Evolutionary conservation across 2,888 invertebrate species (phyloP), one percentile per base, ranked within the genome.

Genomic region (Coleophora deauratella): DNA sequence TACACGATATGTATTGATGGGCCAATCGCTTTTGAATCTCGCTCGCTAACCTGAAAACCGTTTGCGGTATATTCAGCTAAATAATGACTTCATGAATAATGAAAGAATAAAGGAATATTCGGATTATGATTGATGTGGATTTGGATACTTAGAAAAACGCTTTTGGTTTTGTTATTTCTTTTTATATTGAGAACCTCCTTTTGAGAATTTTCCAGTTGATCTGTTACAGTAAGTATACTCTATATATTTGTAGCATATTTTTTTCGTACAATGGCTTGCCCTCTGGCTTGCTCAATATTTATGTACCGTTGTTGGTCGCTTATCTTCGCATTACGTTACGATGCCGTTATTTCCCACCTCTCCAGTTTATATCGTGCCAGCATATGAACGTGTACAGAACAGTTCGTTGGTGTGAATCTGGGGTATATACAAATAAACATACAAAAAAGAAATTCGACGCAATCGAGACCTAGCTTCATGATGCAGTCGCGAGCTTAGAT

Each of bases 331-430:
- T 69, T 64, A 63, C 61, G 57, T 57, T 54, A 51, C 50, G 43
- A 54, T 55, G 59, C 73, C 64, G 72, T 73, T 73, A 68, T 46
- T 59, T 57, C 59, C 50, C 63, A 64, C 64, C 55, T 54, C 45
- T 6, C 21, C 41, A 45, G 46, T 46, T 58, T 53, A 59, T 55
- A 60, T 55, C 48, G 54, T 50, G 50, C 54, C 51, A 47, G 47
- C 63, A 57, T 60, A 55, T 54, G 54, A 59, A 54, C 53, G 54
- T 21, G 21, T 21, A 21, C 3, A 21, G 6, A 21, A 21, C 3
- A 21, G n/a, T n/a, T n/a, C n/a, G n/a, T n/a, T n/a, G n/a, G n/a
- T n/a, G n/a, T n/a, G n/a, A n/a, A n/a, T n/a, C n/a, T n/a, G n/a
- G n/a, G n/a, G n/a, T n/a, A n/a, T n/a, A n/a, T n/a, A n/a, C n/a